Evolutionary conservation across 2,113 vertebrate genomes (phyloP).

Genomic region (Aphelocoma coerulescens): DNA sequence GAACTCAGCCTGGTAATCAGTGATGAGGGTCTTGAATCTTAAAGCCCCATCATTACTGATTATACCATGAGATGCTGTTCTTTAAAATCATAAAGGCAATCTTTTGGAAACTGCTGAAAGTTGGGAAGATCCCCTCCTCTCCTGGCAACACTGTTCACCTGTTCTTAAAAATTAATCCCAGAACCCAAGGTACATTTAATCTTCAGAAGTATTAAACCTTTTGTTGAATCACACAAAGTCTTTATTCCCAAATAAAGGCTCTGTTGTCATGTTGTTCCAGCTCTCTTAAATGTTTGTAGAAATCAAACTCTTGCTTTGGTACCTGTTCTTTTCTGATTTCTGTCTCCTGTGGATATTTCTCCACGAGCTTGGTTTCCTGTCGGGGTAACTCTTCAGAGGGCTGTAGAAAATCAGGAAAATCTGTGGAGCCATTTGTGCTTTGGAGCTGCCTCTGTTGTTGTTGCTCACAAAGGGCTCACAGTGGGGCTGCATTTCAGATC

Average conservation of each 20-base stretch:
- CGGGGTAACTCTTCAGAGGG: not conserved
- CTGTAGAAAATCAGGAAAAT: not conserved
- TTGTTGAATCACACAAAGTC: not conserved
- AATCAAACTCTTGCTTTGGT: not conserved
- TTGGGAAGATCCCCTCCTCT: not conserved
- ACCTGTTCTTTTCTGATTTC: not conserved
- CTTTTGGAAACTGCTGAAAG: not conserved
- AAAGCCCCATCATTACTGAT: not conserved
- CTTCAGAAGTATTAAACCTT: not conserved
- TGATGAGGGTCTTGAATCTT: not conserved
- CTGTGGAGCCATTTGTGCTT: not conserved
- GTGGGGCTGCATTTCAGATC: not conserved
- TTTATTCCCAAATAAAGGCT: not conserved
- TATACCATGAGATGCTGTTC: not conserved
- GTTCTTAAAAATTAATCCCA: not conserved
- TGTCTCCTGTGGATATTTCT: not conserved
- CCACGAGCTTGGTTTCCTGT: not conserved
- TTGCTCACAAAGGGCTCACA: not conserved
- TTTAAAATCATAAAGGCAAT: not conserved
- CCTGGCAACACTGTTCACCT: not conserved
- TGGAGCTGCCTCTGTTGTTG: not conserved
- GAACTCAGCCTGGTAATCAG: not conserved
- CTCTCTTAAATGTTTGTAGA: not conserved
- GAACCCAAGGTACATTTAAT: not conserved
- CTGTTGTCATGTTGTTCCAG: not conserved